Conservation (phyloP, 2,113 vertebrate species). For the Arothron firmamentum region DNA sequence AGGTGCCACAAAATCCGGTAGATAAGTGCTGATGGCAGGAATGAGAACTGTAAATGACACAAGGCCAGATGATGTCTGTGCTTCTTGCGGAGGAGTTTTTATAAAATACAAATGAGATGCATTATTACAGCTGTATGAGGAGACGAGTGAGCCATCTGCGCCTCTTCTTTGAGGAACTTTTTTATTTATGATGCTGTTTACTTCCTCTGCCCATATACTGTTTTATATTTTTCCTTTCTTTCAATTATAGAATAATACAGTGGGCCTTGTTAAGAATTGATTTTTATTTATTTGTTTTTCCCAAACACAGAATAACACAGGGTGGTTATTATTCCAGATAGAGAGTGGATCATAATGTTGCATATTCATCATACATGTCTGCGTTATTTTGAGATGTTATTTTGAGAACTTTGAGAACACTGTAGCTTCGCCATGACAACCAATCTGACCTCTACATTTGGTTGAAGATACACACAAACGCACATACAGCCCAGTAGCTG, state of each 20-base stretch:
- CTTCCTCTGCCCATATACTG: not conserved
- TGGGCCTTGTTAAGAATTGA: not conserved
- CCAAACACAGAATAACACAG: not conserved
- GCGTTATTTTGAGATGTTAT: not conserved
- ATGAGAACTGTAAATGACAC: slow-evolving; percentile 33
- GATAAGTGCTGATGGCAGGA: slow-evolving; percentile 9
- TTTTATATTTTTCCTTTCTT: not conserved
- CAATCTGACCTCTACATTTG: not conserved
- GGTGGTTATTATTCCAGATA: not conserved
- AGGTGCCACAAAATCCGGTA: not conserved
- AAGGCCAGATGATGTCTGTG: slow-evolving; percentile 33
- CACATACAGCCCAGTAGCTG: not conserved
- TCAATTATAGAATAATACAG: not conserved
- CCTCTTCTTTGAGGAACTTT: slow-evolving; percentile 17
- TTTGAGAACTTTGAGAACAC: slow-evolving; percentile 1
- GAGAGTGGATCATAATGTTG: not conserved
- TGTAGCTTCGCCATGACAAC: too few relatives aligned
- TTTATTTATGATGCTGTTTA: slow-evolving; percentile 13
- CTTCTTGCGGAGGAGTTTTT: slow-evolving; percentile 15
- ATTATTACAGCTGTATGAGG: slow-evolving; percentile 34
- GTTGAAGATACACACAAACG: not conserved
- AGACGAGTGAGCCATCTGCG: slow-evolving; percentile 38
- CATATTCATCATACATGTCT: not conserved
- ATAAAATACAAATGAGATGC: slow-evolving; percentile 38
- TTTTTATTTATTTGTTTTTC: not conserved